Evolutionary conservation across 1,140 invertebrate genomes (phyloP).

Genomic region (Drosophila cardini): DNA sequence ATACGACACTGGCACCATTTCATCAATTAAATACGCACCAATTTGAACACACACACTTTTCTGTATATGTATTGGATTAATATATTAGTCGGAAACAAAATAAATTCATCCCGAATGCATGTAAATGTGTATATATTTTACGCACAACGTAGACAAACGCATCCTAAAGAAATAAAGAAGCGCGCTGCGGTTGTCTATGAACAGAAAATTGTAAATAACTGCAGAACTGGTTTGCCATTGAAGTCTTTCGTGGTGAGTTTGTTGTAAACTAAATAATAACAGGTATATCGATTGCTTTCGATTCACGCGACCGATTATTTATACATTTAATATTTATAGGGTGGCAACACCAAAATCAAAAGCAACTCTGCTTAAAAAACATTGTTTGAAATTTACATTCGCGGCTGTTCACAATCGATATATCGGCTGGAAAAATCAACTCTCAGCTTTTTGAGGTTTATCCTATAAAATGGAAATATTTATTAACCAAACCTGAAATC

Average conservation of each 20-base stretch:
- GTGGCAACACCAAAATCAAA: slow-evolving; percentile 26
- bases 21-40: slow-evolving; percentile 24
- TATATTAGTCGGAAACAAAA: slow-evolving; percentile 20
- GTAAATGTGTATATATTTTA: slow-evolving; percentile 25
- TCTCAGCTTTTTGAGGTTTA: no score
- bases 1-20: slow-evolving; percentile 37
- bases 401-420: no score
- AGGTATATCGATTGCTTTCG: slow-evolving; percentile 35
- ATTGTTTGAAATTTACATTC: no score
- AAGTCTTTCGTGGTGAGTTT: slow-evolving; percentile 67
- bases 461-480: no score
- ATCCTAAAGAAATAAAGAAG: slow-evolving; percentile 37
- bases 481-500: no score
- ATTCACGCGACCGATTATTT: slow-evolving; percentile 17
- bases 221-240: slow-evolving; percentile 67
- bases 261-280: slow-evolving; percentile 38
- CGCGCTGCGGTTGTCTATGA: slow-evolving; percentile 47
- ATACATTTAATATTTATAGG: background rate
- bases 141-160: slow-evolving; percentile 44
- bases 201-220: slow-evolving; percentile 69
- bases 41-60: slow-evolving; percentile 6
- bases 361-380: no score
- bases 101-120: slow-evolving; percentile 15
- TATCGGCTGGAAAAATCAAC: no score
- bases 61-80: slow-evolving; percentile 5